phyloP scores from a whole-genome alignment of 1,140 invertebrate species.

The Thrips palmi region DNA sequence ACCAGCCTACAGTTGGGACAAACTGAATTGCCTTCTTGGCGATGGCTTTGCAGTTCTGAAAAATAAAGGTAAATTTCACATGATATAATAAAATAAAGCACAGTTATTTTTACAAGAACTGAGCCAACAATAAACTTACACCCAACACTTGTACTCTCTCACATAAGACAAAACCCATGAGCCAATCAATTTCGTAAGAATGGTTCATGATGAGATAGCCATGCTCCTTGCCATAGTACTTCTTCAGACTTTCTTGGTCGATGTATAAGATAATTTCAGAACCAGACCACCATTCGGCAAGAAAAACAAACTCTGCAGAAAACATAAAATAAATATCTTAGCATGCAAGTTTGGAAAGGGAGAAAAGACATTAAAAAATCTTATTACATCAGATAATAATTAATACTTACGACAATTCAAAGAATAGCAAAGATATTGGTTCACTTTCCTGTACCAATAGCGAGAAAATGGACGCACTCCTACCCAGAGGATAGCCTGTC shows the following conservation, averaged over 20 bases:
- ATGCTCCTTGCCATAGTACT: conserved; percentile 75
- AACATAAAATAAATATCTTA: conserved; percentile 13
- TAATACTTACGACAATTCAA: conserved; percentile 75
- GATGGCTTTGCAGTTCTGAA: conserved; percentile 85
- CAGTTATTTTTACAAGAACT: conserved; percentile 4
- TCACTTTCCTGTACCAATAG: conserved; percentile 66
- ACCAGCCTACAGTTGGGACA: conserved; percentile 87
- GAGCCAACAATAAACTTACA: conserved; percentile 30
- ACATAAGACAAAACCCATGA: conserved; percentile 72
- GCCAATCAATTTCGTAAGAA: conserved; percentile 88
- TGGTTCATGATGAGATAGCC: conserved; percentile 87
- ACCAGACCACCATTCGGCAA: conserved; percentile 85
- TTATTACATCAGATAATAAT: conserved; percentile 10
- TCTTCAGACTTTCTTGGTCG: conserved; percentile 57
- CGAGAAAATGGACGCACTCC: conserved; percentile 54
- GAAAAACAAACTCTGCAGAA: conserved; percentile 69
- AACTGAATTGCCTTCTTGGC: conserved; percentile 83
- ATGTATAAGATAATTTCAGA: conserved; percentile 53
- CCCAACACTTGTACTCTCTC: conserved; percentile 59
- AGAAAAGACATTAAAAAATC: conserved; percentile 13
- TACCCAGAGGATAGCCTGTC: conserved; percentile 59
- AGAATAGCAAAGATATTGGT: conserved; percentile 78
- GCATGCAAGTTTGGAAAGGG: not conserved
- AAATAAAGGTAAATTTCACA: conserved; percentile 17
- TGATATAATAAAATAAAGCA: not conserved